Evolutionary conservation across 2,888 invertebrate species (phyloP).

Genomic region (Crossocerus cetratus): DNA sequence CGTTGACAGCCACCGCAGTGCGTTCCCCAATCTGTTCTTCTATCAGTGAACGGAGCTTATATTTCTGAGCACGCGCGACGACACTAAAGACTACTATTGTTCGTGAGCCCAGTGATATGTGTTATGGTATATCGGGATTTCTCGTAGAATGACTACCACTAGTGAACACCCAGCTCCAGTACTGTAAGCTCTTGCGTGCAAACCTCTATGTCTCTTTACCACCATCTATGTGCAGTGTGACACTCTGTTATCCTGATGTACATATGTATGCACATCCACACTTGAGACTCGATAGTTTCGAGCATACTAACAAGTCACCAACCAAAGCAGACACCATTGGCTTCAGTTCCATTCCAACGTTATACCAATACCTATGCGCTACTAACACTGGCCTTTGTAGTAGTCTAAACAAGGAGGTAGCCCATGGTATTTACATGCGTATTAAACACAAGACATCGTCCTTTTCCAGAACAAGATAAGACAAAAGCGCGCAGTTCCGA

Average conservation of each 20-base stretch:
- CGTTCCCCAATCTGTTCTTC: constrained; percentile 24
- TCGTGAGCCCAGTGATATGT: not conserved
- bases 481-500: no score
- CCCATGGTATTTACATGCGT: constrained; percentile 22
- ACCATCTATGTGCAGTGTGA: constrained; percentile 44
- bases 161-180: constrained; percentile 24
- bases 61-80: constrained; percentile 30
- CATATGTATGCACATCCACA: constrained; percentile 23
- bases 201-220: constrained; percentile 36
- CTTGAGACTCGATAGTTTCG: constrained; percentile 34
- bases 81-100: constrained; percentile 6
- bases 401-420: constrained; percentile 56
- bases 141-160: not conserved
- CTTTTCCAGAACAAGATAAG: no score
- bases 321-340: constrained; percentile 40
- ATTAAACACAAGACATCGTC: no score
- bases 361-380: constrained; percentile 43
- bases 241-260: constrained; percentile 40
- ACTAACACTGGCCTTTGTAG: constrained; percentile 71
- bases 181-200: constrained; percentile 48
- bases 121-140: not conserved
- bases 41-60: constrained; percentile 49
- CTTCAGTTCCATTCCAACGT: constrained; percentile 39
- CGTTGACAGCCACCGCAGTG: constrained; percentile 30
- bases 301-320: constrained; percentile 37